Evolutionary conservation across 2,797 vertebrate species (phyloP).

Genomic region (Megaceryle alcyon): DNA sequence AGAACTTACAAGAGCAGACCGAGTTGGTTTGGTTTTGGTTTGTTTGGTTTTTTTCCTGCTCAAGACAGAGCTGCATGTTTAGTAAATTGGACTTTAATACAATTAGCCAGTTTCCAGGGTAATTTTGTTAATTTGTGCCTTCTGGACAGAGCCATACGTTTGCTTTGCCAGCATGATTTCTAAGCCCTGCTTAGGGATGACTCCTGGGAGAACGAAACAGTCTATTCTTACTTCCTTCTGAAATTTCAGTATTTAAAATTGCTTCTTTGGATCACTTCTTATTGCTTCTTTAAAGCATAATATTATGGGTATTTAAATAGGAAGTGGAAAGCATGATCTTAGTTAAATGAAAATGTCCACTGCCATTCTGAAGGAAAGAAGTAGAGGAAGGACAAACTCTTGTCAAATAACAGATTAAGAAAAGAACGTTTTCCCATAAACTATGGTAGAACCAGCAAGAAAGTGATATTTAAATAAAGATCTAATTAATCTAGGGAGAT

Average conservation of each 20-base stretch:
- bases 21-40: background rate
- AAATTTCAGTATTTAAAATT: background rate
- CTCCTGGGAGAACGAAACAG: background rate
- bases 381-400: background rate
- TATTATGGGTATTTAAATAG: background rate
- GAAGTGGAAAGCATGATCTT: background rate
- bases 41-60: background rate
- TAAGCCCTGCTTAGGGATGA: background rate
- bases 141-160: background rate
- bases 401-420: background rate
- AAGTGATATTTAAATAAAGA: conserved; percentile 5
- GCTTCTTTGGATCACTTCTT: background rate
- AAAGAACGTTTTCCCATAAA: background rate
- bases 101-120: no score
- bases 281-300: background rate
- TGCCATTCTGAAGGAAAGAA: background rate
- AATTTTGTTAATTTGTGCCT: background rate
- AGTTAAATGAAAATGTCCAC: background rate
- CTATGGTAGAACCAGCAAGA: background rate
- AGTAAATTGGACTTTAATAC: background rate
- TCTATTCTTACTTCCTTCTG: background rate
- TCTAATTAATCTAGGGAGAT: background rate
- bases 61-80: background rate
- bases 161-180: background rate
- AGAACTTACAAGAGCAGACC: background rate